Percentiles rank a stretch among this genome's conserved stretches.
Conservation (phyloP, 1,140 invertebrate species). For the Drosophila ficusphila region DNA sequence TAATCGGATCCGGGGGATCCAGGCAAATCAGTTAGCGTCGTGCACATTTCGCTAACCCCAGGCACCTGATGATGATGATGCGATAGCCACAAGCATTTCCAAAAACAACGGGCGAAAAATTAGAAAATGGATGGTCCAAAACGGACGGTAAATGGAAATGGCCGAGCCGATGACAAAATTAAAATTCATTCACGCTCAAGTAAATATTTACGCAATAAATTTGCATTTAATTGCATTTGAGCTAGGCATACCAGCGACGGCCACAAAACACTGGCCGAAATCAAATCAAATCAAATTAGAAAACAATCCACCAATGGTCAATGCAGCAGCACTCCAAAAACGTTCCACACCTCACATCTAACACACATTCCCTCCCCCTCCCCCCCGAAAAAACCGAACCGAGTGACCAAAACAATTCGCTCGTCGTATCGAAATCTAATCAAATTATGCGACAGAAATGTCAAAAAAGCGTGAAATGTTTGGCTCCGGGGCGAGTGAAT, state of each 20-base stretch:
- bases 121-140: constrained; percentile 24
- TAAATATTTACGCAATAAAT: constrained; percentile 83
- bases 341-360: constrained; percentile 18
- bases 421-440: constrained; percentile 74
- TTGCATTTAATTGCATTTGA: constrained; percentile 80
- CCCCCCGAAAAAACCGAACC: not conserved
- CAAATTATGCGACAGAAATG: constrained; percentile 81
- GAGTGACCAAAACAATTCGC: constrained; percentile 71
- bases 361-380: too few species aligned
- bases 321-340: constrained; percentile 14
- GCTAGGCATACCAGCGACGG: constrained; percentile 11
- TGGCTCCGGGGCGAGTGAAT: constrained; percentile 52
- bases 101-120: constrained; percentile 33
- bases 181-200: constrained; percentile 82
- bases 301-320: constrained; percentile 43
- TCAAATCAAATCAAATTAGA: constrained; percentile 76
- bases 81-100: constrained; percentile 28
- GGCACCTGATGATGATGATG: constrained; percentile 32
- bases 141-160: constrained; percentile 8
- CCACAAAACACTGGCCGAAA: constrained; percentile 56
- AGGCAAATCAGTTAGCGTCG: constrained; percentile 32
- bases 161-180: constrained; percentile 63
- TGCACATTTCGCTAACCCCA: constrained; percentile 34
- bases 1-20: constrained; percentile 24
- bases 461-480: constrained; percentile 81